Evolutionary conservation across 2,113 vertebrate species (phyloP), one percentile per base, ranked within the genome.

Genomic region (Diadophis punctatus): DNA sequence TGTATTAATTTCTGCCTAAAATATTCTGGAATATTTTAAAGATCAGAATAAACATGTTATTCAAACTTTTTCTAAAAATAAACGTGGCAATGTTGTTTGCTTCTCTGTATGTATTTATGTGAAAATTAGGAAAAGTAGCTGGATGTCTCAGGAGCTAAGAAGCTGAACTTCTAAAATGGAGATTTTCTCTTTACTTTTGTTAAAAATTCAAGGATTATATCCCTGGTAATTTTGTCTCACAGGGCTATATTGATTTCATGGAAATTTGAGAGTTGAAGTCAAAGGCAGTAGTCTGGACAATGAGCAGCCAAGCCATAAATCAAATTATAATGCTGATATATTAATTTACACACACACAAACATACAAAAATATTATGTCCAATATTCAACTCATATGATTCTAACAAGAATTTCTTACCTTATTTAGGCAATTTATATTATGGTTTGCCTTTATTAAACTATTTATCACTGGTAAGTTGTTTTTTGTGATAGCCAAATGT

Each of bases 401-500:
- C 9, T 74, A 93, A 93, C 91, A 25, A 1, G 53, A 85, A 23
- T 60, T 93, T 90, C 97, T 96, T 97, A 99, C 98, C 0, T 98
- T 97, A 96, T 99, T 97, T n/a, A 97, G 96, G 90, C 95, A 14
- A 87, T 99, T 97, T 63, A 96, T 88, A 48, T 98, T 94, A 48
- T 98, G 98, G 93, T 94, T 96, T 10, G 98, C 97, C 58, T 96
- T 94, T 95, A 99, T 93, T 53, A 99, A 97, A 85, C 93, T 97
- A 95, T 98, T 97, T 56, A 98, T 98, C 43, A 98, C 93, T 0
- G 93, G 91, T 88, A 98, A 93, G 49, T 98, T 97, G 89, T 97
- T 97, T 96, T 96, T 97, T 91, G 96, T 97, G 94, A 99, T 97
- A n/a, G 98, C 98, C 94, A 99, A 96, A 95, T 99, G 98, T 91